Percentiles rank a stretch among this genome's conserved stretches.
Evolutionary conservation across 2,888 invertebrate genomes (phyloP).

Genomic region (Latrodectus elegans): DNA sequence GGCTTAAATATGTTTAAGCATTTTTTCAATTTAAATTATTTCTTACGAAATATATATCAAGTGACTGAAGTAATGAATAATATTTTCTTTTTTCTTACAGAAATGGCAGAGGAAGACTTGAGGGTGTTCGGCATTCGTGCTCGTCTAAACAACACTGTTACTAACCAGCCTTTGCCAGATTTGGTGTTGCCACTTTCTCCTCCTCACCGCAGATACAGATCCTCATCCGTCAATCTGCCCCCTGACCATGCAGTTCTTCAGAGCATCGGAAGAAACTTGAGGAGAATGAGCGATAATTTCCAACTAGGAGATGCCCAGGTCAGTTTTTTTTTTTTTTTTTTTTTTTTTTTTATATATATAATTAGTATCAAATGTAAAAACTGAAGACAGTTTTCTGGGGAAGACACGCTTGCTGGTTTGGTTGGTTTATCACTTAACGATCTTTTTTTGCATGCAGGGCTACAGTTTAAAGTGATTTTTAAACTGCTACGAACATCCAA

Average conservation of each 20-base stretch:
- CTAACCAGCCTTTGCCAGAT: slow-evolving; percentile 16
- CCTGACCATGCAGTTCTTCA: background rate
- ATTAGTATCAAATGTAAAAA: too few relatives aligned
- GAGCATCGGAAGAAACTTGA: slow-evolving; percentile 16
- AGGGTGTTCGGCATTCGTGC: background rate
- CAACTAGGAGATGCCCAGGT: background rate
- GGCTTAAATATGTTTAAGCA: too few relatives aligned
- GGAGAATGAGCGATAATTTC: slow-evolving; percentile 47
- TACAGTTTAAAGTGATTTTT: too few relatives aligned
- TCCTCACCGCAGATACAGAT: slow-evolving; percentile 10
- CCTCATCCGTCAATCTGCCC: slow-evolving; percentile 49
- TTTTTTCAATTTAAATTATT: background rate
- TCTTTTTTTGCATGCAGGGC: too few relatives aligned
- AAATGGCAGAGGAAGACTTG: background rate
- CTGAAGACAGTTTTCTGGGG: too few relatives aligned
- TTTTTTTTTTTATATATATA: background rate
- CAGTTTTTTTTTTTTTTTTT: background rate
- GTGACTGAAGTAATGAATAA: background rate
- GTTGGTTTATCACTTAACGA: too few relatives aligned
- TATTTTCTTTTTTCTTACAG: slow-evolving; percentile 16
- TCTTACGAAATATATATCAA: background rate
- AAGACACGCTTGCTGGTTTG: too few relatives aligned
- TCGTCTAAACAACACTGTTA: background rate
- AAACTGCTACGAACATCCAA: too few relatives aligned
- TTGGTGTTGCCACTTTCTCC: slow-evolving; percentile 12